These are phyloP conservation scores for Abscondita cerata DNA, from an alignment of 2,888 invertebrate genomes.

Conservation along the genomic window DNA sequence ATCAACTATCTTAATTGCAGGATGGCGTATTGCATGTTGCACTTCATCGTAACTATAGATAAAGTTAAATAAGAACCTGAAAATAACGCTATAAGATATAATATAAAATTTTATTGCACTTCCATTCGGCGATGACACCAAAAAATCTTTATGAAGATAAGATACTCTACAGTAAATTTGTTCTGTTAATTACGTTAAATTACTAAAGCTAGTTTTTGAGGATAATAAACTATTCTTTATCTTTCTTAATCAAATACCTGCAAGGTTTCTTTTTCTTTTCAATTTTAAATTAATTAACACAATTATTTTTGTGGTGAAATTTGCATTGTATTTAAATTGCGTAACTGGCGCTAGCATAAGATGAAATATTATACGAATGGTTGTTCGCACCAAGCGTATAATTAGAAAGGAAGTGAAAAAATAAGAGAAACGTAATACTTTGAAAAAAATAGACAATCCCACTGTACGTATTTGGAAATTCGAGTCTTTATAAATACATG, in stretches of 20 bases:
- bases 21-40: background rate
- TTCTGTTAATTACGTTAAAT: background rate
- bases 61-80: background rate
- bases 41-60: background rate
- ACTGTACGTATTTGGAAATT: conserved; percentile 29
- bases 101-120: conserved; percentile 1
- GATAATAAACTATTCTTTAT: no score
- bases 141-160: conserved; percentile 7
- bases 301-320: no score
- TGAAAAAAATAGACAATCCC: conserved; percentile 25
- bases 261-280: no score
- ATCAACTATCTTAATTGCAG: conserved; percentile 7
- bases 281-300: no score
- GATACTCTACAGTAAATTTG: background rate
- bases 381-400: conserved; percentile 22
- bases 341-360: conserved; percentile 5
- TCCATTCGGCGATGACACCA: background rate
- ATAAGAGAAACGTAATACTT: conserved; percentile 24
- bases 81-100: conserved; percentile 2
- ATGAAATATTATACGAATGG: conserved; percentile 15
- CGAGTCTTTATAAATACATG: conserved; percentile 28
- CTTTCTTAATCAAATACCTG: no score
- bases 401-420: conserved; percentile 25
- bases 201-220: background rate
- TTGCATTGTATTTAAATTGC: background rate